Percentiles rank a stretch among this genome's conserved stretches.
Evolutionary conservation across 2,888 invertebrate genomes (phyloP).

Genomic region (Nipponacmea schrenckii): DNA sequence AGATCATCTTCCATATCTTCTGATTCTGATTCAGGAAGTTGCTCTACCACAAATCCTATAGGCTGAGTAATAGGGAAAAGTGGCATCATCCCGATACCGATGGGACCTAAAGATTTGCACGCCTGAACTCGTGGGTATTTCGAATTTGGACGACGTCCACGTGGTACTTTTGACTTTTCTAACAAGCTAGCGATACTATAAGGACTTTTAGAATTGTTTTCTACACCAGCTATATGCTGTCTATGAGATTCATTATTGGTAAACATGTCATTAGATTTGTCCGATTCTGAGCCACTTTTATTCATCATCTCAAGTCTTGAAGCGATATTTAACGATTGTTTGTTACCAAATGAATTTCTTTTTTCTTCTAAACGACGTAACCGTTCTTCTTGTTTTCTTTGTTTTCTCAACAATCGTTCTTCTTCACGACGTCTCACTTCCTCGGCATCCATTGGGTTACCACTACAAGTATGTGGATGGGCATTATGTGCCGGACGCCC

Average conservation of each 20-base stretch:
- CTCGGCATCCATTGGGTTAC: slow-evolving; percentile 93
- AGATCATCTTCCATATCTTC: slow-evolving; percentile 12
- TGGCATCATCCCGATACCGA: slow-evolving; percentile 63
- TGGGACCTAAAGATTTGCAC: slow-evolving; percentile 68
- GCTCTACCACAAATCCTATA: slow-evolving; percentile 67
- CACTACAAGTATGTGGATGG: slow-evolving; percentile 96
- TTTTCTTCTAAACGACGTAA: slow-evolving; percentile 69
- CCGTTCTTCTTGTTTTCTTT: slow-evolving; percentile 91
- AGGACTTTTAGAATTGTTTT: slow-evolving; percentile 39
- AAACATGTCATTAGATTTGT: slow-evolving; percentile 15
- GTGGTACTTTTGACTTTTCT: slow-evolving; percentile 69
- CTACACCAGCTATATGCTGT: background rate
- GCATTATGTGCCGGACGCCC: slow-evolving; percentile 98
- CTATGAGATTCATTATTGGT: background rate
- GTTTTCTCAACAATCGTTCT: slow-evolving; percentile 71
- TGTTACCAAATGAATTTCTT: slow-evolving; percentile 27
- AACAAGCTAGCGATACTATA: slow-evolving; percentile 70
- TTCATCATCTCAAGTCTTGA: background rate
- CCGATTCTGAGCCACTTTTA: slow-evolving; percentile 7
- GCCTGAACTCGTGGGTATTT: slow-evolving; percentile 71
- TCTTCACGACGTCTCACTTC: slow-evolving; percentile 67
- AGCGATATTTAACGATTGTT: slow-evolving; percentile 9
- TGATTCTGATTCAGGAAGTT: slow-evolving; percentile 26
- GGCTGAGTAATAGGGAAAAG: slow-evolving; percentile 70
- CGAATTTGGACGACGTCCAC: slow-evolving; percentile 70